phyloP scores from a whole-genome alignment of 2,888 invertebrate species.

The Pimpla rufipes region DNA sequence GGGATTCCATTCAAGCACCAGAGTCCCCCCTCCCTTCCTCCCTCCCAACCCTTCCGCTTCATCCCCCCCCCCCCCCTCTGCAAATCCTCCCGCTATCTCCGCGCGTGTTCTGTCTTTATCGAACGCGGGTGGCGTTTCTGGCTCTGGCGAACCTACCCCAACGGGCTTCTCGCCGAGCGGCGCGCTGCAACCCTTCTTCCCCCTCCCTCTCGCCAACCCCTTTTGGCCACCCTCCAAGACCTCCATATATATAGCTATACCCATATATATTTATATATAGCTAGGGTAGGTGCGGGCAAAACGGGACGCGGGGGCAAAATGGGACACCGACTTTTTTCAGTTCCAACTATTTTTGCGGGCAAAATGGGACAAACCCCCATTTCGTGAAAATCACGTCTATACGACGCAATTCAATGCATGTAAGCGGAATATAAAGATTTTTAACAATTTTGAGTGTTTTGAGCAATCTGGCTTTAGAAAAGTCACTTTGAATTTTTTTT shows the following conservation, averaged over 20 bases:
- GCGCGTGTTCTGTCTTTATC: slow-evolving; percentile 45
- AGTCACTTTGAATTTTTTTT: too few species aligned
- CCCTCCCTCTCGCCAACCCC: slow-evolving; percentile 22
- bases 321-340: too few species aligned
- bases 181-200: slow-evolving; percentile 33
- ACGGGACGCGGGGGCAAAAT: too few species aligned
- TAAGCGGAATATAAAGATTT: too few species aligned
- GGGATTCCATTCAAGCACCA: slow-evolving; percentile 72
- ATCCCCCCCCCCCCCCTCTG: slow-evolving; percentile 63
- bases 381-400: too few species aligned
- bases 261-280: neutral
- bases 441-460: too few species aligned
- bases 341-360: too few species aligned
- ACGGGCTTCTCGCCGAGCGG: slow-evolving; percentile 31
- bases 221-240: slow-evolving; percentile 46
- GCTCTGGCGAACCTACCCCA: slow-evolving; percentile 66
- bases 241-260: neutral
- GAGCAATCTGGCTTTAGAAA: too few species aligned
- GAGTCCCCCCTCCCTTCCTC: slow-evolving; percentile 49
- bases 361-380: too few species aligned
- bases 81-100: slow-evolving; percentile 61
- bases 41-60: slow-evolving; percentile 55
- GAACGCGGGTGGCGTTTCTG: slow-evolving; percentile 33
- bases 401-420: too few species aligned
- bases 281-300: too few species aligned